These are phyloP conservation scores for Cylas formicarius DNA, from an alignment of 1,140 invertebrate species.

Conservation along the genomic window DNA sequence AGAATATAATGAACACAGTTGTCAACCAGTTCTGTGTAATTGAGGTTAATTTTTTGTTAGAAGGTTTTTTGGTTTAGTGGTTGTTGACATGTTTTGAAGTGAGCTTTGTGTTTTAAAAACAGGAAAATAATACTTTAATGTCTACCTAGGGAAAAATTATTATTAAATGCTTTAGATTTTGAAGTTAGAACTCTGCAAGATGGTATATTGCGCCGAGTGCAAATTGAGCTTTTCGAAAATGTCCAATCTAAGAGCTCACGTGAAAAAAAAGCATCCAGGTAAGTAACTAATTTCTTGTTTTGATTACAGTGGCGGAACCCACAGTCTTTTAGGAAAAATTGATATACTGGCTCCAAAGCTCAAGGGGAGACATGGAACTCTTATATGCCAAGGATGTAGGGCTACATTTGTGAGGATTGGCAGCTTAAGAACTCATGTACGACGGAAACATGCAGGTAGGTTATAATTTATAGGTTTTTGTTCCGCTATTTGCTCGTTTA, in stretches of 20 bases:
- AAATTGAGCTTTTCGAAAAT: constrained; percentile 2
- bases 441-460: constrained; percentile 5
- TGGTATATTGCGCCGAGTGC: not conserved
- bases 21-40: no score
- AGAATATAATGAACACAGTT: no score
- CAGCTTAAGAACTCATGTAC: constrained; percentile 2
- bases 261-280: constrained; percentile 10
- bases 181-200: no score
- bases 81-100: no score
- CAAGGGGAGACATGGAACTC: not conserved
- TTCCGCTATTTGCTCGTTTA: no score
- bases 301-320: no score
- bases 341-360: not conserved
- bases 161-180: no score
- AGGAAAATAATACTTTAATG: no score
- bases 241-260: constrained; percentile 4
- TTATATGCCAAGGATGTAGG: not conserved
- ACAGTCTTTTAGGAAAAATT: constrained; percentile 3
- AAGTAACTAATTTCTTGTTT: not conserved
- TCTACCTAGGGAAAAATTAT: no score
- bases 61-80: no score
- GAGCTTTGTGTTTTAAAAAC: no score
- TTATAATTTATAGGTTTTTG: not conserved
- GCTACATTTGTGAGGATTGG: not conserved
- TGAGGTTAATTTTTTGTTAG: no score